Evolutionary conservation across 2,888 invertebrate species (phyloP).

Genomic region (Furcula furcula): DNA sequence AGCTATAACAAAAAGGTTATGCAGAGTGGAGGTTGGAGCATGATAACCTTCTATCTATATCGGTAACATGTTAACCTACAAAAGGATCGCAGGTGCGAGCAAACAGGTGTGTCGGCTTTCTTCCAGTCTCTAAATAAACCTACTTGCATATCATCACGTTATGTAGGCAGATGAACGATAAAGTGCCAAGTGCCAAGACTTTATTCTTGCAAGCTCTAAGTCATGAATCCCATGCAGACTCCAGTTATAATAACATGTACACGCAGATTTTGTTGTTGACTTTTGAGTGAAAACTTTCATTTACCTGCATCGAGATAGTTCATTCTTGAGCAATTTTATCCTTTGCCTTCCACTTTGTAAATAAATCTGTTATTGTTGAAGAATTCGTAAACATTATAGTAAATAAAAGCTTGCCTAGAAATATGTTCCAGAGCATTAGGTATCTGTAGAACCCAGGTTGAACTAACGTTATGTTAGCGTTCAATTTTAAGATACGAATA

Average conservation of each 20-base stretch:
- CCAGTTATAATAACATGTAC: too few species aligned
- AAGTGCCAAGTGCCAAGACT: too few species aligned
- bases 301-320: too few species aligned
- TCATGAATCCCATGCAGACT: too few species aligned
- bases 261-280: too few species aligned
- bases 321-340: conserved; percentile 39
- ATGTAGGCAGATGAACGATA: too few species aligned
- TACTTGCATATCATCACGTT: too few species aligned
- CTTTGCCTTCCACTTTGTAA: conserved; percentile 46
- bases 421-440: conserved; percentile 20
- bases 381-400: conserved; percentile 44
- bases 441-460: conserved; percentile 6
- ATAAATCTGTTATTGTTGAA: conserved; percentile 29
- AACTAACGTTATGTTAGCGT: neutral
- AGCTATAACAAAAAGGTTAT: conserved; percentile 39
- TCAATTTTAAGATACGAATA: too few species aligned
- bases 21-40: conserved; percentile 41
- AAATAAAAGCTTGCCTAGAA: conserved; percentile 45
- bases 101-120: conserved; percentile 48
- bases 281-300: too few species aligned
- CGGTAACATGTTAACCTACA: conserved; percentile 56
- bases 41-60: conserved; percentile 60
- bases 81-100: conserved; percentile 36
- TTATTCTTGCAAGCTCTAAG: too few species aligned
- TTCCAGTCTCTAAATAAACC: conserved; percentile 34